Conservation (phyloP, 2,113 vertebrate species). For the Otis tarda region DNA sequence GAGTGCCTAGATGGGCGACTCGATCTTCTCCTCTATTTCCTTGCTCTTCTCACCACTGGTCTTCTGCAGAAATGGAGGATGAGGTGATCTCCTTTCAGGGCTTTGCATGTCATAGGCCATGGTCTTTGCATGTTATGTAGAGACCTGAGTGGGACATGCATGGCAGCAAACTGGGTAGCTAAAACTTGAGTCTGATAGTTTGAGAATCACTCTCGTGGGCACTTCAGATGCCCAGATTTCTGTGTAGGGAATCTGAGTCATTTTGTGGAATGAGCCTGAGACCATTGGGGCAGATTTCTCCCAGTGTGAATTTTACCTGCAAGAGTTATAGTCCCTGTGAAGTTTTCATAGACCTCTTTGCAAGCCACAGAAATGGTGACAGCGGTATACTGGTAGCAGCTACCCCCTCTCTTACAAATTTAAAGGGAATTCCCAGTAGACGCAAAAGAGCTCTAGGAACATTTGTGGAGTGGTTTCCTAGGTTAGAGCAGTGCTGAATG, state of each 20-base stretch:
- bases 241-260: background rate
- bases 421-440: background rate
- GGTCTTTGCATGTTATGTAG: background rate
- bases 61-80: background rate
- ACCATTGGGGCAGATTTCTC: background rate
- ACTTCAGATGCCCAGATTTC: background rate
- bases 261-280: background rate
- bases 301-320: background rate
- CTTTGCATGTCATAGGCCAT: accelerated
- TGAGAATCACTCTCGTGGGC: background rate
- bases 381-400: background rate
- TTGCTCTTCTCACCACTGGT: background rate
- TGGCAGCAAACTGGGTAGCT: background rate
- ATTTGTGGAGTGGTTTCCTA: background rate
- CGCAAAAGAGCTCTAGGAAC: background rate
- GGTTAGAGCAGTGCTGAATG: background rate
- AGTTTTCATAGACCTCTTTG: background rate
- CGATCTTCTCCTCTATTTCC: accelerated
- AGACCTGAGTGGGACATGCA: background rate
- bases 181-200: background rate
- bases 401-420: background rate
- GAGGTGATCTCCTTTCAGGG: background rate
- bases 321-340: background rate
- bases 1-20: background rate
- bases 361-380: background rate